Percentiles rank a stretch among this genome's conserved stretches.
Conservation (phyloP, 2,113 vertebrate species). For the Anarhynchus alexandrinus region DNA sequence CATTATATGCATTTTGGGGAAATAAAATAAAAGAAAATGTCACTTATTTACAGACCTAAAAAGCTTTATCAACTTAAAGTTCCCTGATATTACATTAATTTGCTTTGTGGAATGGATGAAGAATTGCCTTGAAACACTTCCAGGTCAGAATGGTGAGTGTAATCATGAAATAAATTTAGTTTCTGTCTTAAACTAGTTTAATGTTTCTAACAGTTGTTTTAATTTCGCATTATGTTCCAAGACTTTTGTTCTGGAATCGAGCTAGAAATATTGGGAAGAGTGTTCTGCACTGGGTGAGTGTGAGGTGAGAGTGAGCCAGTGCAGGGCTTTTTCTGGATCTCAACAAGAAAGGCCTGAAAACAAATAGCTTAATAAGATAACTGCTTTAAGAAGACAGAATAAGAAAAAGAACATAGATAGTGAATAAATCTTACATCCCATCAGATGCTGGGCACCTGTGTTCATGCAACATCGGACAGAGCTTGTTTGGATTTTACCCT, state of each 20-base stretch:
- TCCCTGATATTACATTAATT: neutral
- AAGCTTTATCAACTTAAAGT: neutral
- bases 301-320: neutral
- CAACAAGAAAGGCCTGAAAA: fast-evolving
- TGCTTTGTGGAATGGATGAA: neutral
- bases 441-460: neutral
- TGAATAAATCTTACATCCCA: neutral
- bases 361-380: neutral
- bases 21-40: neutral
- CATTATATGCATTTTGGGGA: neutral
- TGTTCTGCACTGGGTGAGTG: fast-evolving
- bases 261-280: neutral
- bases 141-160: neutral
- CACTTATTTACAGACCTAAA: neutral
- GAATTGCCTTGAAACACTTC: neutral
- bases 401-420: neutral
- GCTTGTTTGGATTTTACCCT: neutral
- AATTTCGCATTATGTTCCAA: neutral
- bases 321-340: neutral
- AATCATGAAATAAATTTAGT: neutral
- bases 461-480: neutral
- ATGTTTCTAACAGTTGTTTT: neutral
- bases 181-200: neutral
- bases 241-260: neutral
- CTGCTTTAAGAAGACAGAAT: neutral